phyloP scores from a whole-genome alignment of 2,113 vertebrate species.

The Albula glossodonta region DNA sequence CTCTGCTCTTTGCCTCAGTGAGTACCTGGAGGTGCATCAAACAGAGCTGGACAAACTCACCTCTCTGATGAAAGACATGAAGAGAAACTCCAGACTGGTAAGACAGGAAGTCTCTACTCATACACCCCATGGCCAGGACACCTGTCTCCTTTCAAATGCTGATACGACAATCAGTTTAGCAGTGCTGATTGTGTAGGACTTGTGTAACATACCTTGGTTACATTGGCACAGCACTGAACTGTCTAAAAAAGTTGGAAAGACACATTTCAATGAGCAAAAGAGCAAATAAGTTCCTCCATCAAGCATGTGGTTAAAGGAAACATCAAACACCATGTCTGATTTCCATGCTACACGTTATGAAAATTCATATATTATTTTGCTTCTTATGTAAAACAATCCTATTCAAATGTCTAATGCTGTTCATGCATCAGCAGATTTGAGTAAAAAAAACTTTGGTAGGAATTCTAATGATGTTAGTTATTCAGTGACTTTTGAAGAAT shows the following conservation, averaged over 20 bases:
- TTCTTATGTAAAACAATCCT: background rate
- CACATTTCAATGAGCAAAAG: no score
- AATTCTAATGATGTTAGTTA: background rate
- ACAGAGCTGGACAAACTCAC: conserved; percentile 90
- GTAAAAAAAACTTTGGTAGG: background rate
- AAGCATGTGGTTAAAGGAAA: background rate
- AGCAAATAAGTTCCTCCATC: no score
- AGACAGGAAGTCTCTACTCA: conserved; percentile 45
- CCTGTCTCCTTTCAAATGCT: background rate
- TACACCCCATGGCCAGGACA: background rate
- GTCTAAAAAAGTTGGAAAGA: no score
- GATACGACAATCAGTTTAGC: background rate
- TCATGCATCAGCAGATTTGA: background rate
- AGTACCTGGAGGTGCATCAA: conserved; percentile 94
- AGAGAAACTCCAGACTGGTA: conserved; percentile 95
- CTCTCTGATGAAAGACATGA: conserved; percentile 94
- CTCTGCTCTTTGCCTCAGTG: conserved; percentile 62
- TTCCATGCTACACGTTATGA: background rate
- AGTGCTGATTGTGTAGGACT: background rate
- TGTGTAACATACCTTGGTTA: background rate
- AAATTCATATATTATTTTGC: background rate
- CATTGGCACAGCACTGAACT: no score
- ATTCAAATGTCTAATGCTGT: background rate
- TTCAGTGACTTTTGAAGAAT: background rate
- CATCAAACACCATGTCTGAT: background rate